Base-by-base conservation (phyloP, 2,113 vertebrate genomes). In the Etia nguti region DNA sequence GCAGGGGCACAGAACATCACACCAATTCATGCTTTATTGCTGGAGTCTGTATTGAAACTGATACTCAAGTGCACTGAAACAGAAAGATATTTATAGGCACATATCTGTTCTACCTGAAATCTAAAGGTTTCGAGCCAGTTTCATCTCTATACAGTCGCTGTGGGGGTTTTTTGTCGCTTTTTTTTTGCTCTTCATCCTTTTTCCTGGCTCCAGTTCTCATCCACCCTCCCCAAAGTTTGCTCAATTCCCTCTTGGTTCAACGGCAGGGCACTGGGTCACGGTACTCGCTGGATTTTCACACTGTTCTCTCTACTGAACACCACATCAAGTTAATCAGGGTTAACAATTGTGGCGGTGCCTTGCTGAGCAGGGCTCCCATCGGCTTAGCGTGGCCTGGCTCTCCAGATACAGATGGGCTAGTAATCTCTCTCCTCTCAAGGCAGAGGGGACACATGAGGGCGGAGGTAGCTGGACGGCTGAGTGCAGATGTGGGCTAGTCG, bases 241-340 rank as follows among this genome's bases (percentile, higher is more conserved):
- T 90, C 90, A 34, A 90, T 95, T 92, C 79, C 70, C 80, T 41
- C 84, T 77, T 50, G 94, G 95, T 96, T 96, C 96, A 96, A 86
- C 4, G 83, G 89, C 92, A 82, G 95, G 95, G 89, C 95, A 96
- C 90, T 96, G 75, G 95, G 95, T 96, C 95, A 94, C 56, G 77
- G 82, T 94, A 81, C 92, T 87, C 70, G 79, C 90, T 94, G 90
- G 94, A 95, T 96, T 96, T 96, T 96, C 95, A 96, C 96, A 96
- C 96, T 92, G 94, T 93, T 96, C 88, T 89, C 92, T 88, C 91
- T 56, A 90, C 91, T 83, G 84, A 96, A 87, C 83, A 86, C 89
- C 95, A 95, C 96, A 90, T 96, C 95, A 96, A 93, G 93, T 96
- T 97, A 97, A 97, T 97, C 96, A 92, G 96, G 96, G 95, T 96